A percentile compares a stretch with the other conserved stretches of the same genome.
phyloP scores from a whole-genome alignment of 2,797 vertebrate species.

The Tinamus major region DNA sequence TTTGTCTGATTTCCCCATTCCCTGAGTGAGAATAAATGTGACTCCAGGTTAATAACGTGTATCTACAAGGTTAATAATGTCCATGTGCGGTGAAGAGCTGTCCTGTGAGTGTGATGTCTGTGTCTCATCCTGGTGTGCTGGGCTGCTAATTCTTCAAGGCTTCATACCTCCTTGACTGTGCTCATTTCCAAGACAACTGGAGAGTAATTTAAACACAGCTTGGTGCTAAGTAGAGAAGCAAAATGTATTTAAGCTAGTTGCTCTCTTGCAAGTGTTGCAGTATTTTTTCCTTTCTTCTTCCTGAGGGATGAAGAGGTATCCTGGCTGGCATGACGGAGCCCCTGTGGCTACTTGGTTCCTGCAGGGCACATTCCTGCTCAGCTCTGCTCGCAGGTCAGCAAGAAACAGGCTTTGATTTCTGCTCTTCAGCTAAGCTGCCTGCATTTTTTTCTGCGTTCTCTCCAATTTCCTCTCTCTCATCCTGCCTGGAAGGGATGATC shows the following conservation, averaged over 20 bases:
- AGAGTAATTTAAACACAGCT: not conserved
- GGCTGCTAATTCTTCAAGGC: not conserved
- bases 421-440: too few species aligned
- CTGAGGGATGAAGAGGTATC: accelerated
- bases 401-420: too few species aligned
- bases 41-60: not conserved
- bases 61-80: not conserved
- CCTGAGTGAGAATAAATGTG: not conserved
- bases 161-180: accelerated
- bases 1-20: not conserved
- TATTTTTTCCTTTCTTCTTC: not conserved
- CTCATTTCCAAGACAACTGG: not conserved
- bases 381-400: too few species aligned
- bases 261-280: not conserved
- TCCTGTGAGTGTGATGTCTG: not conserved
- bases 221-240: not conserved
- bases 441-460: too few species aligned
- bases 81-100: not conserved
- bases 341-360: not conserved
- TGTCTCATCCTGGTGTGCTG: not conserved
- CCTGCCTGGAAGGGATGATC: not conserved
- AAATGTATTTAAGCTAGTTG: not conserved
- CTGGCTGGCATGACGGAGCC: accelerated
- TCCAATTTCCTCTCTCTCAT: not conserved
- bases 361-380: too few species aligned